phyloP scores from a whole-genome alignment of 2,797 vertebrate species.

The Etheostoma nigrum region DNA sequence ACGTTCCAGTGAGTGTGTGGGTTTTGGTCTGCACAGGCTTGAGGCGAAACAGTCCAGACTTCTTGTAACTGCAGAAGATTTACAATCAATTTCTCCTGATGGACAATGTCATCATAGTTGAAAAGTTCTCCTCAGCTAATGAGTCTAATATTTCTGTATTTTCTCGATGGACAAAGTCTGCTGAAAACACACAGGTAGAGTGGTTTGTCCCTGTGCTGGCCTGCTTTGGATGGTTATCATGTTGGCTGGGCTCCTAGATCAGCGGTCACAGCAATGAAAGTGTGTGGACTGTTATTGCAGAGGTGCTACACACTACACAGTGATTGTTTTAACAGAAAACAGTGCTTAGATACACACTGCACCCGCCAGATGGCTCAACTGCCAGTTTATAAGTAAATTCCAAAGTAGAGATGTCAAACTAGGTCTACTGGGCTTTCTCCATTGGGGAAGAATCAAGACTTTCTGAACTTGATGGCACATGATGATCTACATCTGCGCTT shows the following conservation, averaged over 20 bases:
- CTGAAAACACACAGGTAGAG: slow-evolving; percentile 31
- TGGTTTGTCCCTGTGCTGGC: slow-evolving; percentile 33
- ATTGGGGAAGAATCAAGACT: slow-evolving; percentile 5
- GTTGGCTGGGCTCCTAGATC: slow-evolving; percentile 65
- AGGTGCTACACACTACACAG: slow-evolving; percentile 53
- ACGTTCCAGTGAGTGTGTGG: slow-evolving; percentile 41
- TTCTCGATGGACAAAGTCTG: slow-evolving; percentile 25
- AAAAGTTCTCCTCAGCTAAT: slow-evolving; percentile 24
- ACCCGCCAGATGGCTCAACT: slow-evolving; percentile 54
- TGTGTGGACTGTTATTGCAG: slow-evolving; percentile 63
- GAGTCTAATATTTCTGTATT: slow-evolving; percentile 16
- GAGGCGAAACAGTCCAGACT: slow-evolving; percentile 67
- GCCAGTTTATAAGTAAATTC: slow-evolving; percentile 66
- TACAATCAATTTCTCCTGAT: slow-evolving; percentile 48
- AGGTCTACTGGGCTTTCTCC: slow-evolving; percentile 16
- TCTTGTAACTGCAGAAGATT: slow-evolving; percentile 61
- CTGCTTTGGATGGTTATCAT: slow-evolving; percentile 59
- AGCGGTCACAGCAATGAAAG: slow-evolving; percentile 61
- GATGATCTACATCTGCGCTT: slow-evolving; percentile 9
- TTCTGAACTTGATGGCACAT: slow-evolving; percentile 7
- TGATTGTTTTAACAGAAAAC: slow-evolving; percentile 75
- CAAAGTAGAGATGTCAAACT: slow-evolving; percentile 58
- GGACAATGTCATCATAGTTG: slow-evolving; percentile 33
- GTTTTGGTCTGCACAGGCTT: slow-evolving; percentile 47
- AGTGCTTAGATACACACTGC: slow-evolving; percentile 52